A percentile compares a stretch with the other conserved stretches of the same genome.
Evolutionary conservation across 1,140 invertebrate genomes (phyloP).

Genomic region (Eumeta japonica): DNA sequence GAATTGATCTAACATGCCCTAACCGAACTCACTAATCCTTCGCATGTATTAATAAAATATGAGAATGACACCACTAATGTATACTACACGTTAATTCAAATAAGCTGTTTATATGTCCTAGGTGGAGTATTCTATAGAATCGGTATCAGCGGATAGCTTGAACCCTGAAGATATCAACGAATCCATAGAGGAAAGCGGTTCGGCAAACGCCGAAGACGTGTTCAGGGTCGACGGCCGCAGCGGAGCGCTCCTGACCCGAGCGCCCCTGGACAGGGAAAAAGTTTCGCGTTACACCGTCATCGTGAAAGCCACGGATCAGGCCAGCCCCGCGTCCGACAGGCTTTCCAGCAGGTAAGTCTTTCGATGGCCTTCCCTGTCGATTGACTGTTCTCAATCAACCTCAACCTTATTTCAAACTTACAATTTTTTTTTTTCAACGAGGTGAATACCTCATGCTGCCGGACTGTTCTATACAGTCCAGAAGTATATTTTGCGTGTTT

Average conservation of each 20-base stretch:
- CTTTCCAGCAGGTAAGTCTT: constrained; percentile 66
- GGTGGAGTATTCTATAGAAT: constrained; percentile 77
- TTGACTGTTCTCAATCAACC: neutral
- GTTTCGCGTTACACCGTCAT: constrained; percentile 84
- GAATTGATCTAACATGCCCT: no score
- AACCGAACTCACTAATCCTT: no score
- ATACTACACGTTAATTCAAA: neutral
- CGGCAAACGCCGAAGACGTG: constrained; percentile 56
- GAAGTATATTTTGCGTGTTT: neutral
- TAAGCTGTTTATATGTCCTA: constrained; percentile 17
- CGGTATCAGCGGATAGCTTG: constrained; percentile 62
- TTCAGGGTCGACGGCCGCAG: constrained; percentile 80
- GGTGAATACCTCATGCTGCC: neutral
- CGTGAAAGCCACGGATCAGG: constrained; percentile 81
- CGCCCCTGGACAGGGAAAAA: constrained; percentile 83
- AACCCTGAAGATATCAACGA: constrained; percentile 42
- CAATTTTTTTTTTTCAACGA: neutral
- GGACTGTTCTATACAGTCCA: neutral
- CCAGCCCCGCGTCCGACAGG: constrained; percentile 67
- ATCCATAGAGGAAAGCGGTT: constrained; percentile 24
- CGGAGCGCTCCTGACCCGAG: constrained; percentile 82
- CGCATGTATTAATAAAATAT: no score
- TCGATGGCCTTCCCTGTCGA: neutral
- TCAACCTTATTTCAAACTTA: neutral
- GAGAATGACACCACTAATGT: no score